Evolutionary conservation across 1,140 invertebrate genomes (phyloP).

Genomic region (Holotrichia oblita): DNA sequence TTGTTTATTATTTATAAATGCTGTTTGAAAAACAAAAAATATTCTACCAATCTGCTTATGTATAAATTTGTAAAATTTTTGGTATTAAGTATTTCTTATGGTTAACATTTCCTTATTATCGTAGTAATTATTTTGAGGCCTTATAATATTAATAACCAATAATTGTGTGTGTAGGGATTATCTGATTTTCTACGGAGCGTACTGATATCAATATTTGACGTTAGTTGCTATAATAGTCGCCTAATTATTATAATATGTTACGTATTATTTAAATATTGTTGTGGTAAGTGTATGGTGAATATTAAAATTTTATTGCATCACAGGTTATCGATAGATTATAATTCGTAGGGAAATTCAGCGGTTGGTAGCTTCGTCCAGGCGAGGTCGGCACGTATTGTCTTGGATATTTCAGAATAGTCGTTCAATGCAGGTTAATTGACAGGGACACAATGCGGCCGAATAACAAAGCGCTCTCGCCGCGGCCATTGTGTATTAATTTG

Average conservation of each 20-base stretch:
- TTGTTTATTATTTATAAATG: no score
- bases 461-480: conserved; percentile 57
- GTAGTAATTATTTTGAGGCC: no score
- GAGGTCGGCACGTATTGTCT: conserved; percentile 53
- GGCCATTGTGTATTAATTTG: conserved; percentile 60
- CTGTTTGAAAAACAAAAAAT: no score
- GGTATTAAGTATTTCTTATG: no score
- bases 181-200: no score
- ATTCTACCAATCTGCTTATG: no score
- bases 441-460: conserved; percentile 57
- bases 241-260: neutral
- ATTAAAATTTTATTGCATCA: conserved; percentile 27
- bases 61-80: no score
- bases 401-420: conserved; percentile 59
- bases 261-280: neutral
- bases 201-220: no score
- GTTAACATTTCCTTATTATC: no score
- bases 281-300: neutral
- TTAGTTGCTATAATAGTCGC: neutral
- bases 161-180: no score
- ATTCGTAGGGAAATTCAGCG: conserved; percentile 40
- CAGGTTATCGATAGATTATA: conserved; percentile 41
- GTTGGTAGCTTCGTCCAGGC: conserved; percentile 40
- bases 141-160: no score
- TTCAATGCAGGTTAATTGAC: conserved; percentile 61